Conservation (phyloP, 1,140 invertebrate species). For the Leptinotarsa texana region DNA sequence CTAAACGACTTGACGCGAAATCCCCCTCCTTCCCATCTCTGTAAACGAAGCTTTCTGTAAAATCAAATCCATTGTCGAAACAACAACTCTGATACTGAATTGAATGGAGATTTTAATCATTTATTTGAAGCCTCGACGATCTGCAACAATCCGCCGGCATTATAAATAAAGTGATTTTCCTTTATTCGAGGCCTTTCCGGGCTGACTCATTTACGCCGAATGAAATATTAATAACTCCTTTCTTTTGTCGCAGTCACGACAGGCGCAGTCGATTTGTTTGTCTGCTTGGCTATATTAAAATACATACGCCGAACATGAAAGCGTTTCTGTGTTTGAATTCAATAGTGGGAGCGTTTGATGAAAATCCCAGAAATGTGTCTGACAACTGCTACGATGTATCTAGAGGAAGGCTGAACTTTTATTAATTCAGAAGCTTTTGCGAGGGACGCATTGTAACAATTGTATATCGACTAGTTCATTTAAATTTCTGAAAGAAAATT, state of each 20-base stretch:
- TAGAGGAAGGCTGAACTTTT: too few relatives aligned
- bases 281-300: background rate
- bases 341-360: background rate
- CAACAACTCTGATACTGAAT: background rate
- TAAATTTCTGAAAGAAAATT: too few relatives aligned
- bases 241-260: background rate
- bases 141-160: background rate
- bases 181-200: background rate
- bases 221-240: constrained; percentile 3
- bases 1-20: background rate
- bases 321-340: constrained; percentile 2
- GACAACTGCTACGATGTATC: too few relatives aligned
- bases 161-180: background rate
- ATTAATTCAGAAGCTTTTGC: too few relatives aligned
- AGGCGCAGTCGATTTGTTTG: constrained; percentile 2
- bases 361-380: background rate
- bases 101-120: background rate
- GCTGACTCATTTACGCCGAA: constrained; percentile 2
- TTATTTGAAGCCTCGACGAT: background rate
- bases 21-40: background rate
- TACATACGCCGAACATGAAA: background rate
- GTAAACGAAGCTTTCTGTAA: background rate
- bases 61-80: background rate
- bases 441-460: too few relatives aligned
- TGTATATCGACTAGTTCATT: too few relatives aligned